Evolutionary conservation across 2,888 invertebrate genomes (phyloP), one percentile per base, ranked within the genome.

Genomic region (Polyploca ridens): DNA sequence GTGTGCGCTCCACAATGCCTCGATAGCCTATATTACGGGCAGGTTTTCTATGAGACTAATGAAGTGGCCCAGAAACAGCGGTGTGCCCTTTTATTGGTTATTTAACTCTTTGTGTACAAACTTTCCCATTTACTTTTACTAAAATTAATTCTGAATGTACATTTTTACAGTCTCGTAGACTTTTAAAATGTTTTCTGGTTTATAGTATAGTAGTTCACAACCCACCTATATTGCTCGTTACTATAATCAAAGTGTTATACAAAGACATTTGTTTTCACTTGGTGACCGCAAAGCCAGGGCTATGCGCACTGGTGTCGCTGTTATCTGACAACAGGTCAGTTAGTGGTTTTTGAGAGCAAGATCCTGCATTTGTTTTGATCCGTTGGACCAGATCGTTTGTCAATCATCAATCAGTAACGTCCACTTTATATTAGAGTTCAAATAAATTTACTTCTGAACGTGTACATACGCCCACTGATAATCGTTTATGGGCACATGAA

Each of bases 1-100:
- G 69, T 67, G 67, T 67, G 66, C 67, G 68, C 67, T 70, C 10
- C 62, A 33, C 11, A 59, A 13, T 64, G 64, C 63, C 66, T 65
- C 64, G 64, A 16, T 62, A 46, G 46, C n/a, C 49, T 16, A 49
- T 49, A 49, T 54, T 54, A 19, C 19, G 8, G n/a, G n/a, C 10
- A 54, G 54, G 54, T 38, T 60, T 59, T n/a, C n/a, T n/a, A n/a
- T n/a, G n/a, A 19, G 11, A 41, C 35, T 41, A 60, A 41, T 60
- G 41, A 11, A 41, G 38, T 60, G 10, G 41, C 16, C 41, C 14
- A 60, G n/a, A 35, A 60, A 35, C 16, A 60, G 38, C 41, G n/a
- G 59, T 6, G 10, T 5, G 8, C 59, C 10, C 16, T 59, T 59
- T 54, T 16, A 54, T 54, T 19, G 16, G 16, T 35, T 35, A 13